Evolutionary conservation across 1,140 invertebrate genomes (phyloP).

Genomic region (Telenomus remus): DNA sequence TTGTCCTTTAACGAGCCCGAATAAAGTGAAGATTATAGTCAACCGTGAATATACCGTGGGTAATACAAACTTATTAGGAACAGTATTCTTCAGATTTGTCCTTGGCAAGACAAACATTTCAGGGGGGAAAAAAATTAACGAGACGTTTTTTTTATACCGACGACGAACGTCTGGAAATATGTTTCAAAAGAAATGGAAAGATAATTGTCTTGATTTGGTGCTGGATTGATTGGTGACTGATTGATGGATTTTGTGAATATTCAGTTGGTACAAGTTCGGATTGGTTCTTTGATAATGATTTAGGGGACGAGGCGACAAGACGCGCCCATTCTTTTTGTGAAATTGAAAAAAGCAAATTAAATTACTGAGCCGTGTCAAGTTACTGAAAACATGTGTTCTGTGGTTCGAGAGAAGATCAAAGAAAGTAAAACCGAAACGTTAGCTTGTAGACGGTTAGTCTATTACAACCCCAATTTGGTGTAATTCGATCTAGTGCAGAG

Average conservation of each 20-base stretch:
- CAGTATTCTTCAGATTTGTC: slow-evolving; percentile 9
- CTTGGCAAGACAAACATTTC: neutral
- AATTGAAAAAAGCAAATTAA: slow-evolving; percentile 39
- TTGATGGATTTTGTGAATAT: too few species aligned
- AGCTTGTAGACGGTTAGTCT: slow-evolving; percentile 36
- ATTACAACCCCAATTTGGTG: slow-evolving; percentile 51
- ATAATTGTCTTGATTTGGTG: too few species aligned
- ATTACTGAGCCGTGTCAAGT: slow-evolving; percentile 35
- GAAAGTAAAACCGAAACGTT: slow-evolving; percentile 34
- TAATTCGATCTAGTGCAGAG: slow-evolving; percentile 14
- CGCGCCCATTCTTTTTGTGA: slow-evolving; percentile 20
- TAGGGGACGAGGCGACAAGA: slow-evolving; percentile 11
- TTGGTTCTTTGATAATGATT: neutral
- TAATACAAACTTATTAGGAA: slow-evolving; percentile 27
- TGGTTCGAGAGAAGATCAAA: slow-evolving; percentile 45
- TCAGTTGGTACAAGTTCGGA: neutral
- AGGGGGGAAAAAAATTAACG: neutral
- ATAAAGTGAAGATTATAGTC: slow-evolving; percentile 34
- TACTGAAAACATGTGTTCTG: slow-evolving; percentile 51
- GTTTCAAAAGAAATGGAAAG: too few species aligned
- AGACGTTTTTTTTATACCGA: too few species aligned
- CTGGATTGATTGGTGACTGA: too few species aligned
- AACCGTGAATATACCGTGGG: slow-evolving; percentile 41
- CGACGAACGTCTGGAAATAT: too few species aligned
- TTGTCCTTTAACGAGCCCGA: slow-evolving; percentile 37